Evolutionary conservation across 2,113 vertebrate species (phyloP).

Genomic region (Xiphophorus couchianus): DNA sequence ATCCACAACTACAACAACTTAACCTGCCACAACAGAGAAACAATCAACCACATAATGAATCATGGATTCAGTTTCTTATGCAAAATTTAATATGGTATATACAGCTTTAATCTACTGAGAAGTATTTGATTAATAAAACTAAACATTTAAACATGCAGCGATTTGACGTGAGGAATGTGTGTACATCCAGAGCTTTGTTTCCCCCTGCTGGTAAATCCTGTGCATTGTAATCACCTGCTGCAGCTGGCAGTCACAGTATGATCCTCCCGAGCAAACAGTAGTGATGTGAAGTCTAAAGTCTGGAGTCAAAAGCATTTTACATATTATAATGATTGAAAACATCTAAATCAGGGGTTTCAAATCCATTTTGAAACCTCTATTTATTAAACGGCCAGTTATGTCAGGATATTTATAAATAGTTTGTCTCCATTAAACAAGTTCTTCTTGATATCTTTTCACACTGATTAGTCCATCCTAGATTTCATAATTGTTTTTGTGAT

Average conservation of each 20-base stretch:
- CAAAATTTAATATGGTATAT: neutral
- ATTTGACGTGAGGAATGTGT: neutral
- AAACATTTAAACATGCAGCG: neutral
- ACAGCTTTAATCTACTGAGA: neutral
- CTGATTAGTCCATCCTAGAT: no score
- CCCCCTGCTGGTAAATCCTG: constrained; percentile 72
- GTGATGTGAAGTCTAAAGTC: neutral
- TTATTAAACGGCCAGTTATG: no score
- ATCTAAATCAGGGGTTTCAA: no score
- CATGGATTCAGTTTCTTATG: neutral
- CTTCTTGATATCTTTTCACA: no score
- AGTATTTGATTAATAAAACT: neutral
- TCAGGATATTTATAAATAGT: no score
- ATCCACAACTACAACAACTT: neutral
- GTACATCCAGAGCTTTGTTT: constrained; percentile 44
- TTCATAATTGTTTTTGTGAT: no score
- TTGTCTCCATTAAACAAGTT: no score
- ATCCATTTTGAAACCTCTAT: no score
- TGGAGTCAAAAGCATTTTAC: neutral
- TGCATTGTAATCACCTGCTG: constrained; percentile 29
- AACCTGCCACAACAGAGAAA: neutral
- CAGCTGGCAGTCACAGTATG: neutral
- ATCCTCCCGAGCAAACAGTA: neutral
- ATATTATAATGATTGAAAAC: no score
- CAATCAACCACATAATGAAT: neutral